Evolutionary conservation across 2,888 invertebrate species (phyloP), one percentile per base, ranked within the genome.

Genomic region (Patella caerulea): DNA sequence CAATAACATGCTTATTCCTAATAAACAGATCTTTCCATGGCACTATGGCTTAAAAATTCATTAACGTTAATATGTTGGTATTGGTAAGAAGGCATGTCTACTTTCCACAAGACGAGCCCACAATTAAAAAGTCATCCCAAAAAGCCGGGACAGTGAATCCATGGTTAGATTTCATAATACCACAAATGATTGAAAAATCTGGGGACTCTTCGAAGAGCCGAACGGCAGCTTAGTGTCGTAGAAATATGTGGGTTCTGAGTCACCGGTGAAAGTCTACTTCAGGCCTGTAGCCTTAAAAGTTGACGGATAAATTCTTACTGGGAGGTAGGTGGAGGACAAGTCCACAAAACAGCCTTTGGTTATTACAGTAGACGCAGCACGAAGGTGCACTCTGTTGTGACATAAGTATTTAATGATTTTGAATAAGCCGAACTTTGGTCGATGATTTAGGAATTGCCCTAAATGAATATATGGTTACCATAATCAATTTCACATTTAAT

Each of bases 251-350:
- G 65, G 65, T 9, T 12, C 4, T 9, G 11, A 15, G 19, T 65
- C 65, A 12, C 65, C 65, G 17, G 65, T 2, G 14, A 65, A 65
- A 12, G 5, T 65, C 65, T 17, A 65, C 14, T 65, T 65, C 29
- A 75, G 52, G 12, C 75, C 75, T 19, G 70, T 75, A 11, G 75
- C 70, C 12, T 17, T n/a, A 75, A n/a, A 75, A 54, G 59, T 74
- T n/a, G 74, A 74, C 9, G 74, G 45, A 56, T 74, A 29, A 24
- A 74, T 29, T 45, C 29, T 17, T 17, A 74, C 53, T 29, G 75
- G 55, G 17, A 56, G 29, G 52, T 74, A 74, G 12, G 69, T 56
- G 2, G 14, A 29, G 24, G 19, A 24, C 52, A 74, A 54, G 19
- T 65, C 65, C n/a, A 65, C 24, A 65, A 65, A 65, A 14, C 65